A percentile compares a stretch with the other conserved stretches of the same genome.
phyloP scores from a whole-genome alignment of 1,140 invertebrate genomes.

The Varroa destructor region DNA sequence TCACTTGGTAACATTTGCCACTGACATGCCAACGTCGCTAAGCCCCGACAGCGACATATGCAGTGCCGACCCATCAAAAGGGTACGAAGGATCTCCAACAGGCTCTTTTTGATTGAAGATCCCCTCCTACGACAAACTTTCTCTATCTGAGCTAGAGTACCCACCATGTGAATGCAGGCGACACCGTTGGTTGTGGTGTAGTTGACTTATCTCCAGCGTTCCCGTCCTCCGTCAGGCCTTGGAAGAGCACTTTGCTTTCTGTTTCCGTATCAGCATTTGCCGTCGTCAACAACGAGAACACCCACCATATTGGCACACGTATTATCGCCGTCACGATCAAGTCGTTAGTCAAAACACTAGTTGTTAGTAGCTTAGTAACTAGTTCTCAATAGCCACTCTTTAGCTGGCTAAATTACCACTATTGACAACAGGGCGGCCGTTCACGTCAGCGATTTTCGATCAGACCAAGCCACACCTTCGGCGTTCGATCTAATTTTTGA shows the following conservation, averaged over 20 bases:
- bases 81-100: too few relatives aligned
- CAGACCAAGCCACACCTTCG: neutral
- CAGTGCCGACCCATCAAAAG: too few relatives aligned
- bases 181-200: slow-evolving; percentile 11
- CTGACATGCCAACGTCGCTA: too few relatives aligned
- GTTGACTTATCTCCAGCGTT: slow-evolving; percentile 27
- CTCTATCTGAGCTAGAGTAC: neutral
- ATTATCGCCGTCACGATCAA: too few relatives aligned
- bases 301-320: too few relatives aligned
- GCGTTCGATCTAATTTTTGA: too few relatives aligned
- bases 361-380: slow-evolving; percentile 12
- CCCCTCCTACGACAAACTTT: too few relatives aligned
- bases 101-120: too few relatives aligned
- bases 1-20: too few relatives aligned
- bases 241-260: slow-evolving; percentile 24
- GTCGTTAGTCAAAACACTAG: slow-evolving; percentile 8
- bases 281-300: too few relatives aligned
- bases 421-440: neutral
- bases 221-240: slow-evolving; percentile 25
- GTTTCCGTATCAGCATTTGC: neutral
- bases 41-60: too few relatives aligned
- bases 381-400: slow-evolving; percentile 11
- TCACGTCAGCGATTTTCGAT: neutral
- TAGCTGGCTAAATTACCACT: neutral
- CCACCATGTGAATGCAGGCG: slow-evolving; percentile 24